Evolutionary conservation across 2,113 vertebrate genomes (phyloP).

Genomic region (Lepus americanus): DNA sequence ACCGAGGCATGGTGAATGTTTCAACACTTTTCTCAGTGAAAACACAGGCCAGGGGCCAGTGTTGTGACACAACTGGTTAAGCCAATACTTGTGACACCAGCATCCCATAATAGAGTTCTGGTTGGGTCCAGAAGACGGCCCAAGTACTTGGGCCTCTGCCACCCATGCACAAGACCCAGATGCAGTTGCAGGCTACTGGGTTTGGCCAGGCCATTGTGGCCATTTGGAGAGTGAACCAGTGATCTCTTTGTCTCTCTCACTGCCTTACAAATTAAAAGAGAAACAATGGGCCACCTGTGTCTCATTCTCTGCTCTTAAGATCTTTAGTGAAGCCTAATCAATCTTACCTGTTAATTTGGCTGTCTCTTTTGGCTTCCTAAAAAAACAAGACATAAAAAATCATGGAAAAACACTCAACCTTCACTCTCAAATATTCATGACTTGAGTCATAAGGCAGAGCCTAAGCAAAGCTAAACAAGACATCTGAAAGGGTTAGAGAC

Average conservation of each 20-base stretch:
- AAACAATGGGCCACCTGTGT: background rate
- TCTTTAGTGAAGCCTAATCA: slow-evolving; percentile 47
- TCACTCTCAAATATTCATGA: slow-evolving; percentile 30
- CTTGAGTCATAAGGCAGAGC: slow-evolving; percentile 11
- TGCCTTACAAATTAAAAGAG: too few relatives aligned
- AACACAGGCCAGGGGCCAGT: background rate
- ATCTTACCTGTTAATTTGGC: slow-evolving; percentile 38
- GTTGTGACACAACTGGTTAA: too few relatives aligned
- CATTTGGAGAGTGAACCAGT: too few relatives aligned
- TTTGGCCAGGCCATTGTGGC: too few relatives aligned
- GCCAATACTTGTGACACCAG: too few relatives aligned
- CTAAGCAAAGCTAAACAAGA: slow-evolving; percentile 5
- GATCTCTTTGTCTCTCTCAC: too few relatives aligned
- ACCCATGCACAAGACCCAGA: too few relatives aligned
- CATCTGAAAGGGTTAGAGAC: background rate
- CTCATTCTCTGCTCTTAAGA: background rate
- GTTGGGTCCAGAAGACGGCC: too few relatives aligned
- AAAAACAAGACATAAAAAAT: background rate
- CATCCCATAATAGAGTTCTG: too few relatives aligned
- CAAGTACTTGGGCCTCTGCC: too few relatives aligned
- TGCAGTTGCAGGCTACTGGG: too few relatives aligned
- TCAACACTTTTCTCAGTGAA: background rate
- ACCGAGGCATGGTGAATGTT: background rate
- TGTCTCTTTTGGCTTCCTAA: slow-evolving; percentile 44
- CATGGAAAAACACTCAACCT: slow-evolving; percentile 27